phyloP scores from a whole-genome alignment of 2,888 invertebrate species.

The Caradrina clavipalpis region DNA sequence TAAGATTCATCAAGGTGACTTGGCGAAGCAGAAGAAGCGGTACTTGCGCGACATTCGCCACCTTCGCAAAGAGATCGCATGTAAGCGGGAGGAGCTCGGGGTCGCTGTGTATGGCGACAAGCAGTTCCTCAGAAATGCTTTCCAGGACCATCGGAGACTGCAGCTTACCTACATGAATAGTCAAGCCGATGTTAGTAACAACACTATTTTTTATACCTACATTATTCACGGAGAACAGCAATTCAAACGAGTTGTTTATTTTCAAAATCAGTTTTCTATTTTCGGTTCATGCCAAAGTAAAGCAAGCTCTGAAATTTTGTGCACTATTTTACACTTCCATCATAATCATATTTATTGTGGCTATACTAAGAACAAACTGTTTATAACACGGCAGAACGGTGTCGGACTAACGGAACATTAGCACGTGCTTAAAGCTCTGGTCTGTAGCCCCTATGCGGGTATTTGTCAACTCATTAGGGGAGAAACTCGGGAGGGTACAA shows the following conservation, averaged over 20 bases:
- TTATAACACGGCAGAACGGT: not conserved
- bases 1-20: slow-evolving; percentile 91
- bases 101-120: slow-evolving; percentile 91
- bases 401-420: slow-evolving; percentile 1
- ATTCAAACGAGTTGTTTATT: too few species aligned
- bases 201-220: too few species aligned
- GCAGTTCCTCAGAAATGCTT: slow-evolving; percentile 90
- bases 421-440: not conserved
- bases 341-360: not conserved
- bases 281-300: too few species aligned
- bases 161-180: slow-evolving; percentile 91
- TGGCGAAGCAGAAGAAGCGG: slow-evolving; percentile 89
- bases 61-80: slow-evolving; percentile 90
- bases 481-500: slow-evolving; percentile 1
- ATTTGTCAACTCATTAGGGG: slow-evolving; percentile 40
- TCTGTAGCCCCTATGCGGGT: slow-evolving; percentile 22
- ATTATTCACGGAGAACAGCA: too few species aligned
- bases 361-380: not conserved
- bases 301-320: too few species aligned
- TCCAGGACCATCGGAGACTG: slow-evolving; percentile 90
- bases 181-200: slow-evolving; percentile 82
- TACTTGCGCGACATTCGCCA: slow-evolving; percentile 89
- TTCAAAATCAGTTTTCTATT: too few species aligned
- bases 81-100: slow-evolving; percentile 90
- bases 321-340: too few species aligned